These are phyloP conservation scores for Trichonephila inaurata DNA, from an alignment of 1,140 invertebrate species.

Conservation along the genomic window DNA sequence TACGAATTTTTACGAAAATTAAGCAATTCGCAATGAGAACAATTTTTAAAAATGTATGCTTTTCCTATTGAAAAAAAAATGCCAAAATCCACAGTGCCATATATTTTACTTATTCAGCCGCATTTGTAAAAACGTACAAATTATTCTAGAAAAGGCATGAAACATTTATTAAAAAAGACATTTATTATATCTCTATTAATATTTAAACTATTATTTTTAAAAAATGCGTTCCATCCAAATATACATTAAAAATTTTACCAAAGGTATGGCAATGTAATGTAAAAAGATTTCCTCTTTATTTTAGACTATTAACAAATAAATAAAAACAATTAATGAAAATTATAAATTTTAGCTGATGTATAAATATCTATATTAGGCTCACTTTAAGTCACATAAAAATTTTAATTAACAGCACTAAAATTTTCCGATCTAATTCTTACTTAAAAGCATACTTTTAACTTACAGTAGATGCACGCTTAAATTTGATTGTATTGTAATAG, in stretches of 20 bases:
- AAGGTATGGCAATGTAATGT: too few species aligned
- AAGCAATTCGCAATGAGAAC: background rate
- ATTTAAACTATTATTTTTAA: background rate
- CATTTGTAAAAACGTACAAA: constrained; percentile 63
- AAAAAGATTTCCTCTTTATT: too few species aligned
- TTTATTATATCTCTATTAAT: constrained; percentile 13
- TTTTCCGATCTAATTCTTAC: too few species aligned
- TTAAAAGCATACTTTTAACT: too few species aligned
- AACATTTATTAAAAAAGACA: background rate
- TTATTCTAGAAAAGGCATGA: constrained; percentile 6
- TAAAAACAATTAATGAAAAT: too few species aligned
- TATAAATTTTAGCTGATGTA: too few species aligned
- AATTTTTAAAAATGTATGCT: constrained; percentile 12
- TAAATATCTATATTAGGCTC: too few species aligned
- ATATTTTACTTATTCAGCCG: constrained; percentile 15
- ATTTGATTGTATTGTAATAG: too few species aligned
- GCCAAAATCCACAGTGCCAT: constrained; percentile 49
- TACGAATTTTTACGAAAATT: background rate
- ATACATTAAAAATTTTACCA: background rate
- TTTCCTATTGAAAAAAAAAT: background rate
- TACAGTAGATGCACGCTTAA: too few species aligned
- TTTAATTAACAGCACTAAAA: too few species aligned
- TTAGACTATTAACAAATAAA: too few species aligned
- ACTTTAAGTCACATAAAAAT: too few species aligned
- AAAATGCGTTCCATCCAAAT: constrained; percentile 39